These are phyloP conservation scores for Drosophila birchii DNA, from an alignment of 2,888 invertebrate genomes.

Conservation along the genomic window DNA sequence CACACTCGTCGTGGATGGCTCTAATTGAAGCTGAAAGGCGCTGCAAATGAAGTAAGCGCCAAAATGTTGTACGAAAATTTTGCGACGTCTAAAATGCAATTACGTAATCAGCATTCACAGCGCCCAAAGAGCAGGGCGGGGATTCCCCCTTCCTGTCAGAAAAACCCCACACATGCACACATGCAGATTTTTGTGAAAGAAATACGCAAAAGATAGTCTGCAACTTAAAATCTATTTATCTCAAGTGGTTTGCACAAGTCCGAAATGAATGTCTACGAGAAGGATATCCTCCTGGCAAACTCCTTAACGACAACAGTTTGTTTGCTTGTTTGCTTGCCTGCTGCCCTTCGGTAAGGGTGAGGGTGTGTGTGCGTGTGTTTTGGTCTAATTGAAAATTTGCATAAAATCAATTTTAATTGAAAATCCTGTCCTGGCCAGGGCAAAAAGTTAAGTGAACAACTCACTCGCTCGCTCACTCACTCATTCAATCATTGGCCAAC, in stretches of 20 bases:
- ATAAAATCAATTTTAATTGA: slow-evolving; percentile 81
- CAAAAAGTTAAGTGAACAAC: slow-evolving; percentile 75
- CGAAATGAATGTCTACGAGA: slow-evolving; percentile 24
- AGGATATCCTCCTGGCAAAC: slow-evolving; percentile 17
- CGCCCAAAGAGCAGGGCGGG: neutral
- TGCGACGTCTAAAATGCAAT: slow-evolving; percentile 70
- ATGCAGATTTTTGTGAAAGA: slow-evolving; percentile 1
- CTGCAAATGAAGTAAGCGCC: slow-evolving; percentile 76
- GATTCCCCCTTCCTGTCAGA: slow-evolving; percentile 8
- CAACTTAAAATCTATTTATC: slow-evolving; percentile 69
- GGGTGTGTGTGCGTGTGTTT: slow-evolving; percentile 53
- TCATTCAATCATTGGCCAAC: slow-evolving; percentile 41
- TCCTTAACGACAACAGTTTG: slow-evolving; percentile 37
- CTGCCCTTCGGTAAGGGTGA: slow-evolving; percentile 18
- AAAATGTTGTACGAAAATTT: slow-evolving; percentile 72
- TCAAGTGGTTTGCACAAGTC: slow-evolving; percentile 69
- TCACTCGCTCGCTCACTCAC: slow-evolving; percentile 42
- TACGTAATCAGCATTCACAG: slow-evolving; percentile 74
- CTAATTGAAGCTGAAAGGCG: slow-evolving; percentile 77
- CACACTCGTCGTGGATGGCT: slow-evolving; percentile 25
- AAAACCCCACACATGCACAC: neutral
- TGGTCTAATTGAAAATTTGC: slow-evolving; percentile 80
- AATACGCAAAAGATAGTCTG: slow-evolving; percentile 31
- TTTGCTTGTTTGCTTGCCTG: slow-evolving; percentile 47
- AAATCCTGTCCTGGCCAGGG: slow-evolving; percentile 68